These are phyloP conservation scores for Lepus timidus DNA, from an alignment of 2,113 vertebrate genomes.

Conservation along the genomic window DNA sequence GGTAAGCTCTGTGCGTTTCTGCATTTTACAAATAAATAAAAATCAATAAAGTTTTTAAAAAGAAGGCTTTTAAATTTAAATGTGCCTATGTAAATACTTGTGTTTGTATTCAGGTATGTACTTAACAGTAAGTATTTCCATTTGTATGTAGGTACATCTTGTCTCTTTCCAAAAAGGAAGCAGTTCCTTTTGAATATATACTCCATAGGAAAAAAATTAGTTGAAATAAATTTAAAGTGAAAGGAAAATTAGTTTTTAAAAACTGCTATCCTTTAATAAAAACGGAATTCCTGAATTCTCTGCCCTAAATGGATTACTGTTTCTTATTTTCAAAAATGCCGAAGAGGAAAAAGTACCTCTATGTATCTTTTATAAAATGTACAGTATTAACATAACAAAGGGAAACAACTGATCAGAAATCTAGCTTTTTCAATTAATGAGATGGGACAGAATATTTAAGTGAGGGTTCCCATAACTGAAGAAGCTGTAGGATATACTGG, in stretches of 20 bases:
- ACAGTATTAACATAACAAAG: slow-evolving; percentile 22
- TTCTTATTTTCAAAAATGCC: not conserved
- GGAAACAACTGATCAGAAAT: slow-evolving; percentile 3
- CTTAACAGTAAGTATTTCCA: not conserved
- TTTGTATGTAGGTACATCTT: slow-evolving; percentile 6
- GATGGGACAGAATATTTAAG: not conserved
- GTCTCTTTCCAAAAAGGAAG: slow-evolving; percentile 20
- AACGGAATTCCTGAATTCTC: not conserved
- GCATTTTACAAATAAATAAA: too few relatives aligned
- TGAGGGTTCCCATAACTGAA: not conserved
- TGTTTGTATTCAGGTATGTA: not conserved
- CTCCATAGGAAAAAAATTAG: not conserved
- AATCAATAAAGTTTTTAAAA: too few relatives aligned
- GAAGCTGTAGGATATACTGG: not conserved
- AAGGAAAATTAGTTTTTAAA: not conserved
- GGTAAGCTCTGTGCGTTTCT: too few relatives aligned
- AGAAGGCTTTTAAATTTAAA: slow-evolving; percentile 35
- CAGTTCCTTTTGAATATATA: slow-evolving; percentile 10
- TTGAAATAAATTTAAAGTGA: slow-evolving; percentile 17
- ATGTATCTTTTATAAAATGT: slow-evolving; percentile 28
- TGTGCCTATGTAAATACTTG: slow-evolving; percentile 11
- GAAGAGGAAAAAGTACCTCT: not conserved
- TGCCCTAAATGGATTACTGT: not conserved
- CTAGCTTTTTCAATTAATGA: not conserved
- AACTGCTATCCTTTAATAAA: not conserved